Evolutionary conservation across 2,113 vertebrate species (phyloP), one percentile per base, ranked within the genome.

Genomic region (Terrapene triunguis): DNA sequence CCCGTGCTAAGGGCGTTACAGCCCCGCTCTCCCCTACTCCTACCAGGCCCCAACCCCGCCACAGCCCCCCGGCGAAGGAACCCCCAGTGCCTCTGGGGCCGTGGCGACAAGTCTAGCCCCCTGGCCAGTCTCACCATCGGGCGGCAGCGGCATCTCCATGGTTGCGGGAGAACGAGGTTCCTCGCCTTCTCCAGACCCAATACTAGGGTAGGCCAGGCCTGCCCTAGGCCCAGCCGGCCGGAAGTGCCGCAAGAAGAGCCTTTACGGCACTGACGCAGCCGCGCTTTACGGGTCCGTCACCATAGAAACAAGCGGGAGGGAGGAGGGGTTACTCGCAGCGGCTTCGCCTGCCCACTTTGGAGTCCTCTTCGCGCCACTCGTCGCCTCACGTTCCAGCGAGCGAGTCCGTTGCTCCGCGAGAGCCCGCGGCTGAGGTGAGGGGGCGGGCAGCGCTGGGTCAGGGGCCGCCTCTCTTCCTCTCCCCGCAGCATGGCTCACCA

Each of bases 81-180:
- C 29, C 62, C 19, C 86, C 42, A 6, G 74, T 29, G 35, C 51
- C 74, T 50, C 54, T 2, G 6, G 44, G 38, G 93, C 82, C 13
- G 57, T 19, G 24, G 29, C 17, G 6, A n/a, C 53, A 35, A 47
- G 5, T 50, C 21, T 50, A 8, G 25, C 19, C 65, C 29, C 11
- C n/a, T 19, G 14, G 29, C 51, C 10, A 83, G n/a, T 38, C 96
- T 98, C 92, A 98, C 98, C 98, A 22, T 98, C 98, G 2, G 98
- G 98, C 90, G 98, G 98, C 80, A 98, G 94, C 65, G 98, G 98
- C 88, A 99, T 98, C 97, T 99, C 98, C 98, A 98, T 99, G 84
- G 95, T 97, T 95, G 91, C 84, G 84, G 72, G 44, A 90, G 96
- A 97, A 96, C 83, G 88, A 85, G n/a, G 44, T 2, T 3, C 21